Percentiles rank a stretch among this genome's conserved stretches.
Evolutionary conservation across 2,797 vertebrate genomes (phyloP).

Genomic region (Moxostoma hubbsi): DNA sequence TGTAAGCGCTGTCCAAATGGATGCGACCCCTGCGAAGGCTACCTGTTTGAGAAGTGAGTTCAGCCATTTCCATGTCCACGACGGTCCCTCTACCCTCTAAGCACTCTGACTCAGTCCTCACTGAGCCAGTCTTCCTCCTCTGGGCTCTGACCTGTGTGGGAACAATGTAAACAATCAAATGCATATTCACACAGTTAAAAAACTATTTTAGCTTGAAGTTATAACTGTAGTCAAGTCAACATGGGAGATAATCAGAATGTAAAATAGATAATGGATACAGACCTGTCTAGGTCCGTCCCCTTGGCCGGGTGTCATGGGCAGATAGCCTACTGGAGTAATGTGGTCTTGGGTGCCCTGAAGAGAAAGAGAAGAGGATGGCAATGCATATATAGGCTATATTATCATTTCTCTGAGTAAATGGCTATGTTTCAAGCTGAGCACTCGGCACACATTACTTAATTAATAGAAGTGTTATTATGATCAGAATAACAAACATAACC

Average conservation of each 20-base stretch:
- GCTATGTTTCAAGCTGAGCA: not conserved
- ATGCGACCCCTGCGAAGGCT: constrained; percentile 78
- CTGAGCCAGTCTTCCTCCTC: constrained; percentile 79
- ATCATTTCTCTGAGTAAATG: not conserved
- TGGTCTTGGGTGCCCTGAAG: constrained; percentile 72
- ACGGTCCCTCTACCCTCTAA: constrained; percentile 82
- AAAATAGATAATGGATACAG: constrained; percentile 34
- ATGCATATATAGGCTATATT: not conserved
- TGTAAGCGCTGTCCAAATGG: constrained; percentile 77
- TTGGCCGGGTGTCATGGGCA: constrained; percentile 89
- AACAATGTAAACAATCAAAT: constrained; percentile 21
- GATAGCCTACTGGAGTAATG: constrained; percentile 82
- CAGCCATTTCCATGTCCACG: constrained; percentile 78
- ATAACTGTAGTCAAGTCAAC: not conserved
- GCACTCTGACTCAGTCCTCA: constrained; percentile 84
- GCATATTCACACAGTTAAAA: not conserved
- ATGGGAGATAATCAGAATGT: not conserved
- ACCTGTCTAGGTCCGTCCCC: constrained; percentile 82
- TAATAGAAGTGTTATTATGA: not conserved
- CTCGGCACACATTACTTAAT: too few species aligned
- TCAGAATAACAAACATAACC: not conserved
- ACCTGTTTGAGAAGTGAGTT: constrained; percentile 73
- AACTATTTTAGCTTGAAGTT: not conserved
- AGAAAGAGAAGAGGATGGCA: not conserved
- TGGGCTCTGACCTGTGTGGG: constrained; percentile 72